These are phyloP conservation scores for Latrodectus hesperus DNA, from an alignment of 2,888 invertebrate genomes.

Conservation along the genomic window DNA sequence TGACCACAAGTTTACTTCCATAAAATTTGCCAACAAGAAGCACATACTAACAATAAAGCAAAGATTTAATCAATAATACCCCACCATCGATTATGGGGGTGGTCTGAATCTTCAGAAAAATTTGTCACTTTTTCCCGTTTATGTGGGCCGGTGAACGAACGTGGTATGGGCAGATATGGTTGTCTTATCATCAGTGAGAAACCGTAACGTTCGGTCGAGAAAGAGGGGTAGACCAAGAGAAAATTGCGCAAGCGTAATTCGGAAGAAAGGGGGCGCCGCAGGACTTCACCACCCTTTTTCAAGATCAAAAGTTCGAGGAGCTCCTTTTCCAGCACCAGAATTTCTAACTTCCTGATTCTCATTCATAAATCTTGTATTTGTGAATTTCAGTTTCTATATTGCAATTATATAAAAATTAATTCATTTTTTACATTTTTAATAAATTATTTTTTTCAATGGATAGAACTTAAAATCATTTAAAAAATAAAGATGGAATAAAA, in stretches of 20 bases:
- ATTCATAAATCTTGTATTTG: too few species aligned
- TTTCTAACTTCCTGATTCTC: background rate
- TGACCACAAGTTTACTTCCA: too few species aligned
- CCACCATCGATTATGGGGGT: slow-evolving; percentile 23
- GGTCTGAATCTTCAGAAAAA: background rate
- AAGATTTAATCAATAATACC: slow-evolving; percentile 14
- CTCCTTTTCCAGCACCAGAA: background rate
- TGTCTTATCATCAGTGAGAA: slow-evolving; percentile 28
- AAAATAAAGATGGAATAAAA: too few species aligned
- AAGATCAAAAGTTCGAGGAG: slow-evolving; percentile 30
- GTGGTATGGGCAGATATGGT: background rate
- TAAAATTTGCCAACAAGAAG: too few species aligned
- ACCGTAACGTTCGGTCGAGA: slow-evolving; percentile 26
- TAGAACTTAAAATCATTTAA: too few species aligned
- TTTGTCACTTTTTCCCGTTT: slow-evolving; percentile 13
- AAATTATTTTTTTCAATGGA: too few species aligned
- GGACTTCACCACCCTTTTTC: slow-evolving; percentile 14
- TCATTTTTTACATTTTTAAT: too few species aligned
- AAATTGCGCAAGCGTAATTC: slow-evolving; percentile 10
- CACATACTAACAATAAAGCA: too few species aligned
- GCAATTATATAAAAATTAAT: too few species aligned
- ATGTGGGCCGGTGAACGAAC: background rate
- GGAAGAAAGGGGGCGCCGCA: slow-evolving; percentile 29
- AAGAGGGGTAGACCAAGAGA: slow-evolving; percentile 19
- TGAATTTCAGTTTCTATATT: too few species aligned